Base-by-base conservation (phyloP, 2,113 vertebrate species). In the Oncorhynchus clarkii region DNA sequence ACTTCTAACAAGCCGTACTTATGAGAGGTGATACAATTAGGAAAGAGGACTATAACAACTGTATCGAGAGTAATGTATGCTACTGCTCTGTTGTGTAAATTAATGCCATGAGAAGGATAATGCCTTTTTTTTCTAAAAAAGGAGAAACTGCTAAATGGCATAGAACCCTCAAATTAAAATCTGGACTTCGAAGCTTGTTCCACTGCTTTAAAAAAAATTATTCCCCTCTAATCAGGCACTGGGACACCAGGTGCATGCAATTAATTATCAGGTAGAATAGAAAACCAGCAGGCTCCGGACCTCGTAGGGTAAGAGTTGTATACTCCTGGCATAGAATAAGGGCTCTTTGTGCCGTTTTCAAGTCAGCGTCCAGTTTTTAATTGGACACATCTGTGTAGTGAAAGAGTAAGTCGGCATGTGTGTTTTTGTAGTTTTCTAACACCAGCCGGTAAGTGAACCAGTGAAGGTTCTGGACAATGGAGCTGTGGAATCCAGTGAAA, bases 311-410 rank as follows among this genome's bases (percentile, higher is more conserved):
- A 67, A 29, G 20, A 66, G 27, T 13, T 66, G 12, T 29, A 24
- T 22, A 66, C 64, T 26, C 6, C 26, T 11, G 39, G 7, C 22
- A 26, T 70, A 70, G n/a, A 57, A 69, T 57, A 79, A 68, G 71
- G 5, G 31, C 18, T 22, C 31, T 67, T 24, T n/a, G 31, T 74
- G 78, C 66, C 75, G 70, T 27, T 82, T 82, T 80, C 6, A 76
- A 68, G 9, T 65, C 7, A 67, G 59, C 29, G 4, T 45, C 39
- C n/a, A 0, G 14, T 68, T 68, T 39, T 31, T 34, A 54, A 18
- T 12, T 68, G 67, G 16, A 34, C 49, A 39, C 4, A 5, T 67
- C 2, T 73, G 67, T 82, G 51, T 70, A 66, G 74, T 16, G 80
- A 77, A 54, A 51, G n/a, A 16, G 49, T 71, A 26, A 39, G 64